Conservation (phyloP, 2,888 invertebrate genomes). For the Dasypogon diadema region DNA sequence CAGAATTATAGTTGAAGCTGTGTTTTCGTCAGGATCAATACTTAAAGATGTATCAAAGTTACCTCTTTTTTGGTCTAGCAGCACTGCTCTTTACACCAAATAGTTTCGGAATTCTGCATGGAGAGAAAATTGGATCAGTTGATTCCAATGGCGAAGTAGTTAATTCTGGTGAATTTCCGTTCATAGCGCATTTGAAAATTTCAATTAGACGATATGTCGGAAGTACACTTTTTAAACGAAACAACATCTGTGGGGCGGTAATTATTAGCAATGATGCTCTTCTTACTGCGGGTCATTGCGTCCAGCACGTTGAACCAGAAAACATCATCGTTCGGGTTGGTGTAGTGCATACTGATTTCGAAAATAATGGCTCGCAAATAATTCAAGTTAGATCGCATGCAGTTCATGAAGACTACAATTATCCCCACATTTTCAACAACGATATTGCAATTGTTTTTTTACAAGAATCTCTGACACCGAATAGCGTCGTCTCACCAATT, state of each 20-base stretch:
- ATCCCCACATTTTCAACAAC: conserved; percentile 6
- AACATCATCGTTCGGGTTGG: neutral
- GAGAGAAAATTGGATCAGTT: no score
- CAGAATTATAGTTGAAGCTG: no score
- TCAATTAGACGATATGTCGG: neutral
- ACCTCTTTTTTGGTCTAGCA: no score
- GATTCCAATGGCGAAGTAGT: no score
- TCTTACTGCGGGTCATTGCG: conserved; percentile 23
- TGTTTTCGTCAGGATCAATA: no score
- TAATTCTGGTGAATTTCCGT: neutral
- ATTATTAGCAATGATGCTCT: neutral
- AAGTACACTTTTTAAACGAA: neutral
- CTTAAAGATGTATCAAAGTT: no score
- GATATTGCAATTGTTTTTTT: conserved; percentile 23
- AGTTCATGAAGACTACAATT: neutral
- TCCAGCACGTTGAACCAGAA: neutral
- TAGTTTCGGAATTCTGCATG: no score
- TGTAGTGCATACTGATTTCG: neutral
- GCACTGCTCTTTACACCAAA: no score
- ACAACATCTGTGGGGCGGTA: neutral
- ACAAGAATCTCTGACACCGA: neutral
- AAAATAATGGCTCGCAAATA: neutral
- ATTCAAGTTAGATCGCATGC: neutral
- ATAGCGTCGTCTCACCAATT: neutral
- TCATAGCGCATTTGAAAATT: conserved; percentile 3